Conservation (phyloP, 2,113 vertebrate genomes). For the Tragelaphus scriptus region DNA sequence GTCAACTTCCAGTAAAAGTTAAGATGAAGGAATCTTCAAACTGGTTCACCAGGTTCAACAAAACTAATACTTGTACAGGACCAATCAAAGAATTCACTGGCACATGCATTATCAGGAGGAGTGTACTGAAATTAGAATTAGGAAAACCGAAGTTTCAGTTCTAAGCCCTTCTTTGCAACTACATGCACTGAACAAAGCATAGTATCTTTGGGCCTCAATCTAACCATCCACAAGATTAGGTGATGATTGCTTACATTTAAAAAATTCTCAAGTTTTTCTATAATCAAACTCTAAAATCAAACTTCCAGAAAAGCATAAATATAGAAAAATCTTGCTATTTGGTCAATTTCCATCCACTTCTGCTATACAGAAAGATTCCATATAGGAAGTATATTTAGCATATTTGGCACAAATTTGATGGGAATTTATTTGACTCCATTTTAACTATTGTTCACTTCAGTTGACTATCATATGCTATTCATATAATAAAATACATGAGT, state of each 20-base stretch:
- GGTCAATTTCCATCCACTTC: background rate
- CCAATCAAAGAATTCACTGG: background rate
- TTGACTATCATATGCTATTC: background rate
- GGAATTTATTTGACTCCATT: background rate
- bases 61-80: background rate
- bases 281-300: background rate
- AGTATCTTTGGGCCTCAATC: background rate
- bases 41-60: background rate
- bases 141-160: background rate
- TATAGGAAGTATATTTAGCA: background rate
- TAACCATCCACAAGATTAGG: background rate
- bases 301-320: background rate
- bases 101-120: background rate
- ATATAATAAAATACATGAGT: background rate
- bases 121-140: background rate
- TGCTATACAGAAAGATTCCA: background rate
- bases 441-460: background rate
- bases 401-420: background rate
- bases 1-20: slow-evolving; percentile 23
- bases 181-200: background rate
- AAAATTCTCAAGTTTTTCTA: background rate
- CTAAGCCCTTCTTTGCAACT: background rate
- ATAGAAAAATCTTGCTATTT: background rate
- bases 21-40: slow-evolving; percentile 20
- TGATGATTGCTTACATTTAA: background rate